These are phyloP conservation scores for Synanthedon andrenaeformis DNA, from an alignment of 2,888 invertebrate species.

Conservation along the genomic window DNA sequence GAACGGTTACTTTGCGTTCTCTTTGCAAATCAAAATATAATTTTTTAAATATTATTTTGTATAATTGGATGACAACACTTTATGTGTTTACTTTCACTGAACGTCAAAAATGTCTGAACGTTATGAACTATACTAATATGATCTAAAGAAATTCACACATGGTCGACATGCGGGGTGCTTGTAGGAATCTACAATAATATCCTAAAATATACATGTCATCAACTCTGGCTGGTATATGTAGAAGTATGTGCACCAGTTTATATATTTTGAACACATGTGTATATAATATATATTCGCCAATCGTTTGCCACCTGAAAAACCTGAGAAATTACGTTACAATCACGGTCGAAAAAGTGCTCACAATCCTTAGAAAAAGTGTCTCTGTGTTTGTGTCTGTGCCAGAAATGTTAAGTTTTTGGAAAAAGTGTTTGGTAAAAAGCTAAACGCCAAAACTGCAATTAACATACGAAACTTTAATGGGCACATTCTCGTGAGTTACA, in stretches of 20 bases:
- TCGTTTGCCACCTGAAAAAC: slow-evolving; percentile 22
- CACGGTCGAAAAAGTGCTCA: not conserved
- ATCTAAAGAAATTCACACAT: slow-evolving; percentile 32
- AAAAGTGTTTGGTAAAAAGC: slow-evolving; percentile 26
- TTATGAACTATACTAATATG: not conserved
- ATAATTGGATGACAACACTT: too few species aligned
- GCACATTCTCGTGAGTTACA: too few species aligned
- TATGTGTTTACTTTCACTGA: too few species aligned
- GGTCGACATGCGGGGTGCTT: slow-evolving; percentile 51
- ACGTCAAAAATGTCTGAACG: too few species aligned
- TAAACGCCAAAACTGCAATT: too few species aligned
- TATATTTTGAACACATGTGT: slow-evolving; percentile 21
- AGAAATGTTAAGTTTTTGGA: slow-evolving; percentile 34
- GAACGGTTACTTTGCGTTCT: too few species aligned
- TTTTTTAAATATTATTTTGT: too few species aligned
- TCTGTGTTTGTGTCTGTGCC: slow-evolving; percentile 42
- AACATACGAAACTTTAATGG: too few species aligned
- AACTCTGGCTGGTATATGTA: slow-evolving; percentile 67
- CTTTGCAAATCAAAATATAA: too few species aligned
- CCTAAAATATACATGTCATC: slow-evolving; percentile 8
- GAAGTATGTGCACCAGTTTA: slow-evolving; percentile 66
- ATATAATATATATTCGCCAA: slow-evolving; percentile 22
- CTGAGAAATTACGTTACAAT: slow-evolving; percentile 12
- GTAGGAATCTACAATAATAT: not conserved
- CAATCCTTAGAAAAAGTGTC: slow-evolving; percentile 23